Evolutionary conservation across 1,140 invertebrate species (phyloP), one percentile per base, ranked within the genome.

Genomic region (Drosophila ironensis): DNA sequence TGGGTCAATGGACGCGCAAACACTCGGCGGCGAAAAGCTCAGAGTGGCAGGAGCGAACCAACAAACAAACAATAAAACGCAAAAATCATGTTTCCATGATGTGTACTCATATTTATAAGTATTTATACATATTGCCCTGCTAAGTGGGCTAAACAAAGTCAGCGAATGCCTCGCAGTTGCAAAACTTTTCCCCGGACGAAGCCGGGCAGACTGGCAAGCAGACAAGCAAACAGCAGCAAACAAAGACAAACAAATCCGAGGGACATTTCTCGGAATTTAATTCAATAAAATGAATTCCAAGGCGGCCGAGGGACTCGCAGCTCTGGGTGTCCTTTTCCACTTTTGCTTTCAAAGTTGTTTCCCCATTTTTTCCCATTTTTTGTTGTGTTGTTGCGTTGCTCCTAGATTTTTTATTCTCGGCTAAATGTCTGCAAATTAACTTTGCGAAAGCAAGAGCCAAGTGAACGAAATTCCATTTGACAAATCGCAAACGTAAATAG

Each of bases 401-500:
- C 20, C 5, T 22, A 5, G 14, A 19, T 17, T 41, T 4, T 37
- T 12, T 44, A 25, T 53, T 63, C 52, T 40, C 25, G 42, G 50
- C 41, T 76, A 77, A 60, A 27, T 56, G 40, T 67, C 63, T 37
- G 59, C 67, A 76, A 77, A 76, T 77, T 77, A 77, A 72, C 67
- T 80, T 80, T 69, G 57, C 24, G 11, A 61, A 38, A 61, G n/a
- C n/a, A 33, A 27, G 11, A 33, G 19, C 17, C 4, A 14, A 46
- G 17, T 20, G 47, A 28, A 19, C 14, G 45, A 57, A 76, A 66
- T 81, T 74, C 40, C 57, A 57, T 81, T 81, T 75, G 60, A 53
- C 48, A 81, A 71, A 53, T 75, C 76, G 41, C 56, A 70, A 74
- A 68, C 37, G 53, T 42, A 68, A 80, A 69, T 51, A 74, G 59